phyloP scores from a whole-genome alignment of 2,888 invertebrate genomes.

The Tetragnatha montana region DNA sequence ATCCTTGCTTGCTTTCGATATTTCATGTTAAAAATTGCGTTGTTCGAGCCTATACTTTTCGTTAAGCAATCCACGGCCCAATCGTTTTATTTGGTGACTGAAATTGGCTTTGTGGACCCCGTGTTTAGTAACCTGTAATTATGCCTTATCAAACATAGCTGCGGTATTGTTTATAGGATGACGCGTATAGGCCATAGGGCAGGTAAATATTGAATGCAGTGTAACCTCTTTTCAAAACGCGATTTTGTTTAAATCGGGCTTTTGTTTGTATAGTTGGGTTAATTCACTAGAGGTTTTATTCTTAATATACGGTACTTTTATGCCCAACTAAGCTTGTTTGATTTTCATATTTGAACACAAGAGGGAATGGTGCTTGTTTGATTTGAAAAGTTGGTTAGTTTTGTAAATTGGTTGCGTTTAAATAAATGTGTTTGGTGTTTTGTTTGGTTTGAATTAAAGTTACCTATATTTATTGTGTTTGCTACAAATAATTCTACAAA shows the following conservation, averaged over 20 bases:
- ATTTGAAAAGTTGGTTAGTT: not conserved
- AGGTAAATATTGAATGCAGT: not conserved
- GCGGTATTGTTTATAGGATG: constrained; percentile 5
- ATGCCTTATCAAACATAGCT: constrained; percentile 3
- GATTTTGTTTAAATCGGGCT: not conserved
- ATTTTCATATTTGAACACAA: not conserved
- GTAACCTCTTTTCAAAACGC: not conserved
- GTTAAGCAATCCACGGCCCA: not conserved
- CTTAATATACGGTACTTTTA: not conserved
- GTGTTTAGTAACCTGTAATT: constrained; percentile 29
- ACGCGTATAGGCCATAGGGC: constrained; percentile 23
- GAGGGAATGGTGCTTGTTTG: not conserved
- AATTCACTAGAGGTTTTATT: not conserved
- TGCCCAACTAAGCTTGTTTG: not conserved
- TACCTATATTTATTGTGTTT: too few species aligned
- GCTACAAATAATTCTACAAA: too few species aligned
- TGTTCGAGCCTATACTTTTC: constrained; percentile 1
- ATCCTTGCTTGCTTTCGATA: constrained; percentile 11
- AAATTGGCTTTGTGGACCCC: constrained; percentile 41
- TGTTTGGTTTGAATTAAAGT: too few species aligned
- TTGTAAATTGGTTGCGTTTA: not conserved
- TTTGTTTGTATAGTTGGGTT: not conserved
- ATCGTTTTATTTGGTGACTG: constrained; percentile 55
- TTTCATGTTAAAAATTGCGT: constrained; percentile 24
- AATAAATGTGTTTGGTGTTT: too few species aligned